Percentiles rank a stretch among this genome's conserved stretches.
phyloP scores from a whole-genome alignment of 2,113 vertebrate species.

The Mixornis gularis region DNA sequence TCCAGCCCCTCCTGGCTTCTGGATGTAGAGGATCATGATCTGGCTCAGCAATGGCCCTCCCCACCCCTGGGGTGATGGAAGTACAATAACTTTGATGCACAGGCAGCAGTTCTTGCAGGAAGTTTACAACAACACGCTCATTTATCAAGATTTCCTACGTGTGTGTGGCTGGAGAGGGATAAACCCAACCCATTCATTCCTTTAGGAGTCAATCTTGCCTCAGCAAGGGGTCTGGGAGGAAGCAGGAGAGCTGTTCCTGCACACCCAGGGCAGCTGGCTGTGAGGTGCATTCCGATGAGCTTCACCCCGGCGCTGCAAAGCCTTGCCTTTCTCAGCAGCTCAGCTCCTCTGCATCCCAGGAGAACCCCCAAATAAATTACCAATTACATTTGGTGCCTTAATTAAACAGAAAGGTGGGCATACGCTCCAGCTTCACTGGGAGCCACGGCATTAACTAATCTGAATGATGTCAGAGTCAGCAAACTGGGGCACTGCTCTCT shows the following conservation, averaged over 20 bases:
- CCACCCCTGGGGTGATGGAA: accelerated
- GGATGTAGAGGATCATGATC: background rate
- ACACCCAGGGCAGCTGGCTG: background rate
- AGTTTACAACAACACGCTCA: background rate
- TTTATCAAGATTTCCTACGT: slow-evolving; percentile 14
- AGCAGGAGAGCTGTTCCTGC: background rate
- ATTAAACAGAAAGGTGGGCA: slow-evolving; percentile 61
- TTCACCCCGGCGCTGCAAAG: background rate
- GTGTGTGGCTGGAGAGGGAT: background rate
- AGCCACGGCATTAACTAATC: slow-evolving; percentile 47
- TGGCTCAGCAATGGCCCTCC: background rate
- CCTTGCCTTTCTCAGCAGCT: slow-evolving; percentile 46
- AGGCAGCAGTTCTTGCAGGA: background rate
- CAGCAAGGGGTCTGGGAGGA: background rate
- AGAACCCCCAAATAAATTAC: slow-evolving; percentile 34
- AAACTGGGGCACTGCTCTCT: background rate
- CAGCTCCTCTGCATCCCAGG: slow-evolving; percentile 46
- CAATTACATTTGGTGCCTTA: slow-evolving; percentile 31
- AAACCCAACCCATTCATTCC: background rate
- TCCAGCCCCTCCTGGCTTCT: background rate
- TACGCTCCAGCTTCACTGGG: background rate
- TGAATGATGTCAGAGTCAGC: slow-evolving; percentile 18
- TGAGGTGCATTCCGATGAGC: slow-evolving; percentile 2
- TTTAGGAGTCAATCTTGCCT: slow-evolving; percentile 50
- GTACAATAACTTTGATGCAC: background rate